Conservation (phyloP, 2,888 invertebrate species). For the Sinodicranocentrus sp. region DNA sequence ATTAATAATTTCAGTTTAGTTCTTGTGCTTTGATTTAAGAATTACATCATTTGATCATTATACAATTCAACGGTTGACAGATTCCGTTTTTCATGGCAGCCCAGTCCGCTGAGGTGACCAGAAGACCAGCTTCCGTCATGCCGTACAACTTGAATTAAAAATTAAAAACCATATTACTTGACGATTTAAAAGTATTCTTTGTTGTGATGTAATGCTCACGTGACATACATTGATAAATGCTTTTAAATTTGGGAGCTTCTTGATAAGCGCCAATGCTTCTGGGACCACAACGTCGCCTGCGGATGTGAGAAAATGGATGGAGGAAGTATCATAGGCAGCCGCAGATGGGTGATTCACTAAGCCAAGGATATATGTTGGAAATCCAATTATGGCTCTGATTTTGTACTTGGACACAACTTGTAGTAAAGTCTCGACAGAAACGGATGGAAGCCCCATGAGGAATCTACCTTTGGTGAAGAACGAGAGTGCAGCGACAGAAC, state of each 20-base stretch:
- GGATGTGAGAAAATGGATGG: slow-evolving; percentile 48
- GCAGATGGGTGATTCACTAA: slow-evolving; percentile 59
- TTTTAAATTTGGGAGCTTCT: slow-evolving; percentile 54
- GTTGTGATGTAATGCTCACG: background rate
- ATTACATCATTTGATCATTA: no score
- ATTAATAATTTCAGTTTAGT: no score
- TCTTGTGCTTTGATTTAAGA: no score
- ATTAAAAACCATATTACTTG: background rate
- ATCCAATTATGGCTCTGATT: slow-evolving; percentile 60
- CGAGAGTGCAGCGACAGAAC: slow-evolving; percentile 66
- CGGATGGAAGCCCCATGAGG: slow-evolving; percentile 40
- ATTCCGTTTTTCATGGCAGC: slow-evolving; percentile 32
- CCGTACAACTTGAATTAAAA: slow-evolving; percentile 64
- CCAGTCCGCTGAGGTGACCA: slow-evolving; percentile 63
- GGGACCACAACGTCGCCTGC: slow-evolving; percentile 71
- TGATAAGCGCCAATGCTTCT: slow-evolving; percentile 44
- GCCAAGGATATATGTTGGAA: slow-evolving; percentile 66
- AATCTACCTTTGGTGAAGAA: slow-evolving; percentile 57
- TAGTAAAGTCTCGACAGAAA: slow-evolving; percentile 40
- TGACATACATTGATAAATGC: slow-evolving; percentile 57
- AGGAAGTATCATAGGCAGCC: slow-evolving; percentile 54
- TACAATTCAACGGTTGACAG: slow-evolving; percentile 25
- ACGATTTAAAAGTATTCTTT: background rate
- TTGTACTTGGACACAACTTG: slow-evolving; percentile 53
- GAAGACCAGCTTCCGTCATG: slow-evolving; percentile 71